Conservation (phyloP, 2,113 vertebrate species). For the Ranitomeya variabilis region DNA sequence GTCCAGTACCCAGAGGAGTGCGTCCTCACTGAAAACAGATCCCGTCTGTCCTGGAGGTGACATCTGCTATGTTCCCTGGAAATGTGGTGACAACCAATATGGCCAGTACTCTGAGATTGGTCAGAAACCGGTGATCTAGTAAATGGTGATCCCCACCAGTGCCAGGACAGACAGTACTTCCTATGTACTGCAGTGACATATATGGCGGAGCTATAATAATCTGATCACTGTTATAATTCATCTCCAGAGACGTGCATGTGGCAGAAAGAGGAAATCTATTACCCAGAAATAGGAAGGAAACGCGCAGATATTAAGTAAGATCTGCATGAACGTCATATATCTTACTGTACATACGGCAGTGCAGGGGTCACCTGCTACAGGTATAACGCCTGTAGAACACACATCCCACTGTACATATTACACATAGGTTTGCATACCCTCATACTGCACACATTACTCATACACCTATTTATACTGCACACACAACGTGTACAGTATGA, state of each 20-base stretch:
- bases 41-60: no score
- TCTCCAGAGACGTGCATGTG: background rate
- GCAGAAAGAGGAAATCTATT: background rate
- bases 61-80: no score
- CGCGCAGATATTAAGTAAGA: background rate
- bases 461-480: background rate
- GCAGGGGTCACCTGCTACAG: background rate
- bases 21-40: no score
- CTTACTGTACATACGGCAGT: no score
- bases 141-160: no score
- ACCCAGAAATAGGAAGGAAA: slow-evolving; percentile 47
- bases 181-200: background rate
- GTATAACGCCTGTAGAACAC: background rate
- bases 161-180: no score
- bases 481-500: no score
- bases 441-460: background rate
- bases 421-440: background rate
- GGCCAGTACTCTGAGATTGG: no score
- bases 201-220: background rate
- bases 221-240: background rate
- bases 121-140: no score
- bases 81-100: no score
- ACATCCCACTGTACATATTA: background rate
- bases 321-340: background rate
- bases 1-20: background rate